Evolutionary conservation across 1,140 invertebrate species (phyloP), one percentile per base, ranked within the genome.

Genomic region (Planococcus citri): DNA sequence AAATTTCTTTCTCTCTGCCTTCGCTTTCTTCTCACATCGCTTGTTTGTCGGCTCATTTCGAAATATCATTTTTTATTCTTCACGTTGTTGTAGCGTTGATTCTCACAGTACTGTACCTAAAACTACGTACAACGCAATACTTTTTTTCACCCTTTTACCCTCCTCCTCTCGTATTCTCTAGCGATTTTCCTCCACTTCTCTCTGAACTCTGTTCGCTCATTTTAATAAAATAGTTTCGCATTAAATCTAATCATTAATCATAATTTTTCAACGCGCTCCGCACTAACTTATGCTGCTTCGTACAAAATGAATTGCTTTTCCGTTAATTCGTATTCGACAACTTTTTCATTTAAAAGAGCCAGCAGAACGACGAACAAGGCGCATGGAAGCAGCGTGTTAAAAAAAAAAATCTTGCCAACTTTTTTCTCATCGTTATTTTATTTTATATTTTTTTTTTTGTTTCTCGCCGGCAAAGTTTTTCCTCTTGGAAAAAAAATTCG

Each of bases 41-140:
- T 33, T 33, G 29, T 33, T 33, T 33, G 41, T 51, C 41, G 41
- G 41, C 41, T 51, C 41, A 51, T 51, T 51, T 51, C 41, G 41
- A 51, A 51, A 51, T 51, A 51, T 51, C 41, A 51, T 51, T 51
- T 51, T 51, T 51, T 51, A 51, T 51, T 51, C 41, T 51, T 51
- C 41, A 17, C n/a, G 4, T n/a, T n/a, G 4, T 12, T 12, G 12
- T 12, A 6, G 29, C 29, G 29, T 6, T 12, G 4, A 33, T 12
- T 33, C 4, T 33, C 29, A 12, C 29, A 3, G 29, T n/a, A n/a
- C n/a, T n/a, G n/a, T n/a, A n/a, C n/a, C n/a, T n/a, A n/a, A n/a
- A n/a, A n/a, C n/a, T n/a, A n/a, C n/a, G n/a, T n/a, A n/a, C n/a
- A n/a, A n/a, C n/a, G n/a, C n/a, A n/a, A n/a, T n/a, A n/a, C n/a